Evolutionary conservation across 2,113 vertebrate genomes (phyloP).

Genomic region (Bothrops jararaca): DNA sequence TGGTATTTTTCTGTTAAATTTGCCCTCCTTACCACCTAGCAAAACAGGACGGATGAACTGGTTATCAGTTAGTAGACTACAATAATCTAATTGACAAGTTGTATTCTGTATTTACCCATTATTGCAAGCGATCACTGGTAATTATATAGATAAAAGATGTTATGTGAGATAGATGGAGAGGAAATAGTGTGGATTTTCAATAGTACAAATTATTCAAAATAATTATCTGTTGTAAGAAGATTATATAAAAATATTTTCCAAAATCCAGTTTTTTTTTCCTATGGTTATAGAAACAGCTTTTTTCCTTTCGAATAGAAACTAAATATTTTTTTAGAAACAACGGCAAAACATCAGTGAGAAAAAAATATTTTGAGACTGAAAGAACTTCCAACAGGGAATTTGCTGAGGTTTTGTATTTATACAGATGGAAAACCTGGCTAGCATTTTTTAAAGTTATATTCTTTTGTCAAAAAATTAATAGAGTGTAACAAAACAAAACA

Average conservation of each 20-base stretch:
- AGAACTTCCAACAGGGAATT: slow-evolving; percentile 49
- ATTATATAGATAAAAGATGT: not conserved
- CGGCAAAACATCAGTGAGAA: slow-evolving; percentile 35
- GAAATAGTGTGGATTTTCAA: not conserved
- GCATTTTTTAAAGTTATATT: slow-evolving; percentile 51
- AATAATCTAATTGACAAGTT: not conserved
- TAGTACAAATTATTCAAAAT: not conserved
- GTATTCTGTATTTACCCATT: not conserved
- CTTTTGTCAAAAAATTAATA: slow-evolving; percentile 54
- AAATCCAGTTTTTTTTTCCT: slow-evolving; percentile 36
- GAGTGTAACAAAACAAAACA: slow-evolving; percentile 27
- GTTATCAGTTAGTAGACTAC: not conserved
- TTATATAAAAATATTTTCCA: slow-evolving; percentile 65
- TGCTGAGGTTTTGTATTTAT: slow-evolving; percentile 56
- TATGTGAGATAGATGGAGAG: not conserved
- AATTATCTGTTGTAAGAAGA: slow-evolving; percentile 50
- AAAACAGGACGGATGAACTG: not conserved
- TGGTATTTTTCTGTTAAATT: not conserved
- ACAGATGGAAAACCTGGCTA: slow-evolving; percentile 60
- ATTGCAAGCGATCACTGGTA: not conserved
- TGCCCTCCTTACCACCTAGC: not conserved
- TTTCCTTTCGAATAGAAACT: slow-evolving; percentile 66
- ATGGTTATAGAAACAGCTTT: slow-evolving; percentile 67
- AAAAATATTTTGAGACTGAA: slow-evolving; percentile 55
- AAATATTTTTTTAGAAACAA: slow-evolving; percentile 58